A percentile compares a stretch with the other conserved stretches of the same genome.
These are phyloP conservation scores for Trichopria drosophilae DNA, from an alignment of 2,888 invertebrate genomes.

Conservation along the genomic window DNA sequence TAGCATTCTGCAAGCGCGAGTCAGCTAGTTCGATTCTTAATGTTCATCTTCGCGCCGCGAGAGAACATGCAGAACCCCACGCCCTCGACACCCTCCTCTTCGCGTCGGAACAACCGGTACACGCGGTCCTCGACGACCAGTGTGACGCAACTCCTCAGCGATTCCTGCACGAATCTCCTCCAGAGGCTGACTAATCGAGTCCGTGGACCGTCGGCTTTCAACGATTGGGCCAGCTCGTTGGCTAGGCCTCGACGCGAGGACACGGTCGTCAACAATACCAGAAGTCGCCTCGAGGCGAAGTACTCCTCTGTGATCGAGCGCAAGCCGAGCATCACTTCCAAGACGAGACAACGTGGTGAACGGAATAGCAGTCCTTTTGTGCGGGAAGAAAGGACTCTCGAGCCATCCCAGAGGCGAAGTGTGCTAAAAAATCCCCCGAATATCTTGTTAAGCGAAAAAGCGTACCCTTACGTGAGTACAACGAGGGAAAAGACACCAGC, in stretches of 20 bases:
- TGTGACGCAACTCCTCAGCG: slow-evolving; percentile 82
- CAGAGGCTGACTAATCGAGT: slow-evolving; percentile 75
- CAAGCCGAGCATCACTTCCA: slow-evolving; percentile 64
- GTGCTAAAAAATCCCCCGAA: slow-evolving; percentile 70
- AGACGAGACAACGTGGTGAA: slow-evolving; percentile 50
- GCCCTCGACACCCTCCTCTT: slow-evolving; percentile 51
- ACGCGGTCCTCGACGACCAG: slow-evolving; percentile 78
- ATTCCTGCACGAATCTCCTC: slow-evolving; percentile 83
- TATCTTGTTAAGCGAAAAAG: slow-evolving; percentile 72
- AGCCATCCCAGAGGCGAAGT: slow-evolving; percentile 62
- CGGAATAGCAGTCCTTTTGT: slow-evolving; percentile 49
- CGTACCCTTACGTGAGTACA: slow-evolving; percentile 64
- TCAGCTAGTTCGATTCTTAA: neutral
- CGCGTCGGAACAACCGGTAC: slow-evolving; percentile 64
- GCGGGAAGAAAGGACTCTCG: slow-evolving; percentile 68
- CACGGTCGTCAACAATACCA: slow-evolving; percentile 62
- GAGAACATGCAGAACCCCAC: slow-evolving; percentile 56
- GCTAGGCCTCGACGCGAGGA: too few relatives aligned
- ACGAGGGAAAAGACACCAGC: slow-evolving; percentile 68
- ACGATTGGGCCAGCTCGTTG: slow-evolving; percentile 46
- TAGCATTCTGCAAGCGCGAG: neutral
- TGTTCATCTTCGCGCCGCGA: slow-evolving; percentile 44
- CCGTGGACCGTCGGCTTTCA: slow-evolving; percentile 71
- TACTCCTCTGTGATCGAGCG: slow-evolving; percentile 76
- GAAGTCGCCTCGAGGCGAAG: slow-evolving; percentile 76